Evolutionary conservation across 2,888 invertebrate species (phyloP).

Genomic region (Gnatocerus cornutus): DNA sequence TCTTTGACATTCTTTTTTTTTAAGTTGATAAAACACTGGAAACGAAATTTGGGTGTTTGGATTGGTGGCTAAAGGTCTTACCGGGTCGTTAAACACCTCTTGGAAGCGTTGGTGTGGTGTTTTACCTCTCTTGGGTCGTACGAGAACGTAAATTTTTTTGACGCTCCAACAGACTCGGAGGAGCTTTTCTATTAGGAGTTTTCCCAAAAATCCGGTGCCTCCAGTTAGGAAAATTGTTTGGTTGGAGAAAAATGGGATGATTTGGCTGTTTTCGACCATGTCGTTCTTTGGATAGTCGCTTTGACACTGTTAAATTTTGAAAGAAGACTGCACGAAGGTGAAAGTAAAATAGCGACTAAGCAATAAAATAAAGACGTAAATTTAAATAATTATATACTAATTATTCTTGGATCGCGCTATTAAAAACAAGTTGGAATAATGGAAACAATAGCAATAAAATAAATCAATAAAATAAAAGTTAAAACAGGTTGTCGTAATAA

Average conservation of each 20-base stretch:
- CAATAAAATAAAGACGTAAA: too few relatives aligned
- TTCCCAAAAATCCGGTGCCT: slow-evolving; percentile 73
- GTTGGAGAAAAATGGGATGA: slow-evolving; percentile 62
- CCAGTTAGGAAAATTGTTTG: slow-evolving; percentile 66
- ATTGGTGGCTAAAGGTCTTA: neutral
- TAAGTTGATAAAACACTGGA: slow-evolving; percentile 56
- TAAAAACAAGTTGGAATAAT: too few relatives aligned
- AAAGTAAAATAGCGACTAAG: too few relatives aligned
- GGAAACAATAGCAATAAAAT: too few relatives aligned
- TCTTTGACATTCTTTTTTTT: slow-evolving; percentile 70
- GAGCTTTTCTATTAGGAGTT: slow-evolving; percentile 74
- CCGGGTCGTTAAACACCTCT: neutral
- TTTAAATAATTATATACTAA: too few relatives aligned
- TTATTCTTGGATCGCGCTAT: too few relatives aligned
- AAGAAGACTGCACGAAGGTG: too few relatives aligned
- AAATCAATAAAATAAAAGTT: too few relatives aligned
- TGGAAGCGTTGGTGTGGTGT: slow-evolving; percentile 8
- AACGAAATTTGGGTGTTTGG: neutral
- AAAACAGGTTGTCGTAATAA: too few relatives aligned
- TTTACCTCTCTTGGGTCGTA: slow-evolving; percentile 9
- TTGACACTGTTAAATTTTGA: too few relatives aligned
- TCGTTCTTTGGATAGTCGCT: too few relatives aligned
- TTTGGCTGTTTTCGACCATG: slow-evolving; percentile 10
- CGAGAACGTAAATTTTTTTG: slow-evolving; percentile 2
- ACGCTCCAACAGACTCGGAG: slow-evolving; percentile 63